Percentiles rank a stretch among this genome's conserved stretches.
phyloP scores from a whole-genome alignment of 2,797 vertebrate genomes.

The Chrysocyon brachyurus region DNA sequence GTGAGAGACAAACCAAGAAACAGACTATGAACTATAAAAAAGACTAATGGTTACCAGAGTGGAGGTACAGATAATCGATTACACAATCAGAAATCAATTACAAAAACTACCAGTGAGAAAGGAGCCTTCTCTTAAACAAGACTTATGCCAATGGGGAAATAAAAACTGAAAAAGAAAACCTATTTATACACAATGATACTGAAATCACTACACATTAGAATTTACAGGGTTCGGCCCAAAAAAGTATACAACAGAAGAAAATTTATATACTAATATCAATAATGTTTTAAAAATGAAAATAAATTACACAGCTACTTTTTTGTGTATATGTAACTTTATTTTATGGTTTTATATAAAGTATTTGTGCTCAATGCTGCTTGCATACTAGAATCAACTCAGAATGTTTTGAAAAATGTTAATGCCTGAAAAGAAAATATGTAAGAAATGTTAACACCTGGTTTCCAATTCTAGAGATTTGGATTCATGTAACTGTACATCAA shows the following conservation, averaged over 20 bases:
- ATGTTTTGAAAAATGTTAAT: background rate
- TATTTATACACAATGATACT: background rate
- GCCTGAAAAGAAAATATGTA: background rate
- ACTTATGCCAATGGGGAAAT: background rate
- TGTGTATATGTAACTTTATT: background rate
- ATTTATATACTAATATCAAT: background rate
- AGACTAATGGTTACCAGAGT: background rate
- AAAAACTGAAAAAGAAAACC: background rate
- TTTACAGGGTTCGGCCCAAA: background rate
- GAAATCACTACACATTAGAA: background rate
- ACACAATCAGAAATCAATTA: background rate
- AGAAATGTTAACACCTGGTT: background rate
- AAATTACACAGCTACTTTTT: background rate
- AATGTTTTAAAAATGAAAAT: background rate
- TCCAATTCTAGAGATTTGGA: background rate
- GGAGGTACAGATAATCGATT: background rate
- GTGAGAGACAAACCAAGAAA: background rate
- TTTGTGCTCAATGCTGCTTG: background rate
- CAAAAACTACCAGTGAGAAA: background rate
- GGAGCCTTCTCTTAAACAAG: background rate
- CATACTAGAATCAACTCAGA: background rate
- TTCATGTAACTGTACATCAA: background rate
- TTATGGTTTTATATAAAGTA: background rate
- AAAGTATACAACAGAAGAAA: background rate
- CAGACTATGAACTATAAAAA: background rate